Base-by-base conservation (phyloP, 2,113 vertebrate genomes). In the Tricholaema leucomelas region DNA sequence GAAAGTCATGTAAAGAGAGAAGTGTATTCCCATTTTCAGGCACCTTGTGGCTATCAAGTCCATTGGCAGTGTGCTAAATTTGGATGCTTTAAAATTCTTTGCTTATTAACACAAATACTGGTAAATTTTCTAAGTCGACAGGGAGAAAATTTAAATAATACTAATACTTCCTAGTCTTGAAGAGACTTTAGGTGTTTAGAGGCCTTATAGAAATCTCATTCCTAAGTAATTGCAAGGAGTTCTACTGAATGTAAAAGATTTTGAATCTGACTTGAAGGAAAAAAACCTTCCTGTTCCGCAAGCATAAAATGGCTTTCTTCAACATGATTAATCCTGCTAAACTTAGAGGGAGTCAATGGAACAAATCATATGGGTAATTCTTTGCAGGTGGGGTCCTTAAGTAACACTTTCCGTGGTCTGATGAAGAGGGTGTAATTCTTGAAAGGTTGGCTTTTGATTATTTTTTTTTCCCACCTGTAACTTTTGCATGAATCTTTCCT, bases 351-450 rank as follows among this genome's bases (percentile, higher is more conserved):
- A 95, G 73, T 91, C 92, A 94, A 94, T 95, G 92, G 94, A 96
- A 95, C 94, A 96, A 96, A 96, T 95, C n/a, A 93, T 87, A n/a
- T 96, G 94, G 95, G 92, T 96, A 95, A 92, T 96, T 96, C 90
- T 95, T 95, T 95, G 93, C 92, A 95, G 93, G 92, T 95, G 90
- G 95, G 94, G 93, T 84, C 92, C 93, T 94, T 96, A 96, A 94
- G 81, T 94, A 92, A 97, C 92, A 60, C 81, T 96, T 93, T 96
- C 92, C 86, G 71, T 93, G 94, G 91, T 81, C 86, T 96, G 93
- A 95, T 96, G 93, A 96, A 94, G 96, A 94, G 92, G 78, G 93
- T 95, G 84, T 95, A 92, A 93, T 93, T 92, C 92, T 96, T 94
- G 78, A 95, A 94, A 96, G 92, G 84, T 96, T 94, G 87, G 86